Evolutionary conservation across 2,113 vertebrate genomes (phyloP).

Genomic region (Cavia porcellus): DNA sequence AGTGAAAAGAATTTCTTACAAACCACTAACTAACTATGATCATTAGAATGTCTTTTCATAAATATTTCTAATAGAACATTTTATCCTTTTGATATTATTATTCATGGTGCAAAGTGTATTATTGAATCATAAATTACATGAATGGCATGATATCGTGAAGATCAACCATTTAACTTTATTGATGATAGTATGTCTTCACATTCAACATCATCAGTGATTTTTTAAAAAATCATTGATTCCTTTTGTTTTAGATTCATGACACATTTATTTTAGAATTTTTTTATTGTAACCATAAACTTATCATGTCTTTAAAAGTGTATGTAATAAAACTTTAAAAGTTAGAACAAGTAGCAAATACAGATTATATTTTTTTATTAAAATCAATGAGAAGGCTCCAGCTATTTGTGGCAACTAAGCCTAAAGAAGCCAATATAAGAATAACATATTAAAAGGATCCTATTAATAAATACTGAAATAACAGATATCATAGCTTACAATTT

Average conservation of each 20-base stretch:
- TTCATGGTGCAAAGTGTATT: background rate
- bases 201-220: background rate
- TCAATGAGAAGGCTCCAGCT: slow-evolving; percentile 38
- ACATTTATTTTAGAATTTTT: background rate
- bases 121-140: background rate
- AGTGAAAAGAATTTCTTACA: background rate
- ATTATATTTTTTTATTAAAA: background rate
- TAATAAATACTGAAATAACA: slow-evolving; percentile 72
- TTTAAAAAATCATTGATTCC: background rate
- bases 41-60: background rate
- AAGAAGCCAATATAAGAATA: slow-evolving; percentile 50
- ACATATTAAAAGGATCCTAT: slow-evolving; percentile 66
- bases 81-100: background rate
- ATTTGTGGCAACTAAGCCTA: slow-evolving; percentile 35
- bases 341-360: slow-evolving; percentile 7
- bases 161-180: background rate
- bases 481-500: slow-evolving; percentile 36
- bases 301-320: background rate
- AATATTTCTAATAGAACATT: background rate
- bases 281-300: background rate
- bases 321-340: background rate
- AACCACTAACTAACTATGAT: background rate
- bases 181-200: background rate
- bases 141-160: background rate
- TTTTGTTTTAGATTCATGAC: background rate